Conservation (phyloP, 2,888 invertebrate species). For the Biston betularia region DNA sequence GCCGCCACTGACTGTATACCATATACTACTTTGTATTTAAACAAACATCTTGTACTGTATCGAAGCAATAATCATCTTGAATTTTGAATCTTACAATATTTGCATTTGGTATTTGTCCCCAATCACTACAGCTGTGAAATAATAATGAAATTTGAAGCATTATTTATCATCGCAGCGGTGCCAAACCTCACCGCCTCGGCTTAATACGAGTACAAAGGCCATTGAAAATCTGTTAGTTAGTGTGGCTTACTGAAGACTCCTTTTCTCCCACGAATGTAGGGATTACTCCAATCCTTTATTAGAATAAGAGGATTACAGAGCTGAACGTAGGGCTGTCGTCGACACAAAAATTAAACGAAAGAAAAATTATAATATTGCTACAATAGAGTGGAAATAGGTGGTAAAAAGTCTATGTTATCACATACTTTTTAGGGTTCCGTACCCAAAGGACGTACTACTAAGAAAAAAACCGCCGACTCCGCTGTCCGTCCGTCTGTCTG, state of each 20-base stretch:
- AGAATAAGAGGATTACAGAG: slow-evolving; percentile 44
- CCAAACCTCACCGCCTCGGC: slow-evolving; percentile 13
- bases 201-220: slow-evolving; percentile 36
- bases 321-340: slow-evolving; percentile 32
- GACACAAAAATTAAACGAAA: slow-evolving; percentile 2
- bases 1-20: too few relatives aligned
- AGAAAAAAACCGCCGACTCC: too few relatives aligned
- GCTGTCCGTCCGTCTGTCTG: too few relatives aligned
- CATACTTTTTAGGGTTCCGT: too few relatives aligned
- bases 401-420: not conserved
- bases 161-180: not conserved
- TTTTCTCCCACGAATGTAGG: slow-evolving; percentile 42
- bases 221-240: slow-evolving; percentile 45
- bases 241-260: slow-evolving; percentile 44
- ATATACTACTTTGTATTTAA: too few relatives aligned
- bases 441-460: too few relatives aligned
- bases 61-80: too few relatives aligned
- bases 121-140: not conserved
- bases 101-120: too few relatives aligned
- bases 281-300: slow-evolving; percentile 46
- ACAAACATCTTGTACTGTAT: too few relatives aligned
- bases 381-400: not conserved
- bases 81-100: too few relatives aligned
- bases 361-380: not conserved
- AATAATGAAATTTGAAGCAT: not conserved